Evolutionary conservation across 2,797 vertebrate genomes (phyloP).

Genomic region (Kryptopterus vitreolus): DNA sequence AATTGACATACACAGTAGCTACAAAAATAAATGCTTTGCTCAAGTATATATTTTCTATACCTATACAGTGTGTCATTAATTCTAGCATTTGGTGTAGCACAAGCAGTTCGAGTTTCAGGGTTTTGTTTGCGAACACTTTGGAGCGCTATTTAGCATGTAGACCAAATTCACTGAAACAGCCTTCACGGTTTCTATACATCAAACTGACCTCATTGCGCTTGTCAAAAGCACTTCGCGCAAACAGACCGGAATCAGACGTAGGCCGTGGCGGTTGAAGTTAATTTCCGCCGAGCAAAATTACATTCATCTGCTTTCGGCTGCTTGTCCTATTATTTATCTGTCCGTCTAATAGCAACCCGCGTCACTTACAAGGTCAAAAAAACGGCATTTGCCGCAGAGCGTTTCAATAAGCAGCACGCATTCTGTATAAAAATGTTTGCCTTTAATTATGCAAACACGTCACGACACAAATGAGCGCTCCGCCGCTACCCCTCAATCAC

Average conservation of each 20-base stretch:
- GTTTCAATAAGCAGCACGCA: conserved; percentile 38
- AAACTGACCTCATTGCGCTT: not conserved
- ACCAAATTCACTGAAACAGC: not conserved
- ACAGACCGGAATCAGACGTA: not conserved
- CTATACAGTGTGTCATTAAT: not conserved
- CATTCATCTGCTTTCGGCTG: conserved; percentile 5
- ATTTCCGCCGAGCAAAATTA: not conserved
- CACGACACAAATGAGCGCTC: conserved; percentile 47
- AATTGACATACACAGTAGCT: not conserved
- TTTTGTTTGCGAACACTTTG: not conserved
- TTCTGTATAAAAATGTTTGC: conserved; percentile 48
- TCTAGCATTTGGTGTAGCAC: not conserved
- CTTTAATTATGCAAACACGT: conserved; percentile 57
- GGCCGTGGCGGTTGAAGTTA: not conserved
- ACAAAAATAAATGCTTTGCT: not conserved
- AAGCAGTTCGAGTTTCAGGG: not conserved
- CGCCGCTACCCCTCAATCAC: conserved; percentile 50
- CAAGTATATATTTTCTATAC: not conserved
- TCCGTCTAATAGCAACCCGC: conserved; percentile 5
- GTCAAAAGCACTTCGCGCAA: not conserved
- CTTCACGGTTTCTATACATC: not conserved
- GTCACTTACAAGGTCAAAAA: conserved; percentile 45
- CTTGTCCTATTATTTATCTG: conserved; percentile 21
- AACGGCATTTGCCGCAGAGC: conserved; percentile 24
- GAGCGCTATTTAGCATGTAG: not conserved